Base-by-base conservation (phyloP, 2,888 invertebrate species). In the Oeneis ivallda region DNA sequence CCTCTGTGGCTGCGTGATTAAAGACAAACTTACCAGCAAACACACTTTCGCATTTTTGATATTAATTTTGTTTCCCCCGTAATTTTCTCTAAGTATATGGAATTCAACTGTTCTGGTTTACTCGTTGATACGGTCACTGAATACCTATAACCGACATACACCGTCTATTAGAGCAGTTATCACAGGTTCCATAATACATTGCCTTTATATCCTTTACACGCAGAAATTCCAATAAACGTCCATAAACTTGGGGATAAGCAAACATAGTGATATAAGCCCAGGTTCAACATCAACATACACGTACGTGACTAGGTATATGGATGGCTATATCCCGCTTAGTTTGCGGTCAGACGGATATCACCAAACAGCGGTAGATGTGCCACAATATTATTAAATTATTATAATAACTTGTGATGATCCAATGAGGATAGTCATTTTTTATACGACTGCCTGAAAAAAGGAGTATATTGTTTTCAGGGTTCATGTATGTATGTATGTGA, bases 151-250 rank as follows among this genome's bases (percentile, higher is more conserved):
- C 6, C 43, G 45, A 45, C 8, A 8, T 3, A 47, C 47, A 11
- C 26, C 4, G 3, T 50, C 49, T 43, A 41, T 43, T n/a, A 15
- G 6, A n/a, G 37, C 37, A 37, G 37, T 37, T 37, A 43, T 58
- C 66, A 52, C 62, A 59, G 47, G 58, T 26, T 63, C 47, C 53
- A 26, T 34, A 26, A 34, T 11, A 17, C 19, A 7, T 45, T 39
- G 26, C 19, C 5, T 56, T 39, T 52, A 45, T 15, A 59, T 53
- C 53, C 53, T 50, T 52, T 49, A 52, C 56, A 56, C 39, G 56
- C 56, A 19, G 56, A 56, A 56, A 56, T 56, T 56, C 41, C 56
- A 64, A 58, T 32, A 52, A 43, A 26, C 57, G 56, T 56, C 62
- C 57, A 41, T 54, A 37, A 43, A 56, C 56, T 61, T 54, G 49